Conservation (phyloP, 1,140 invertebrate genomes). For the Papilio xuthus region DNA sequence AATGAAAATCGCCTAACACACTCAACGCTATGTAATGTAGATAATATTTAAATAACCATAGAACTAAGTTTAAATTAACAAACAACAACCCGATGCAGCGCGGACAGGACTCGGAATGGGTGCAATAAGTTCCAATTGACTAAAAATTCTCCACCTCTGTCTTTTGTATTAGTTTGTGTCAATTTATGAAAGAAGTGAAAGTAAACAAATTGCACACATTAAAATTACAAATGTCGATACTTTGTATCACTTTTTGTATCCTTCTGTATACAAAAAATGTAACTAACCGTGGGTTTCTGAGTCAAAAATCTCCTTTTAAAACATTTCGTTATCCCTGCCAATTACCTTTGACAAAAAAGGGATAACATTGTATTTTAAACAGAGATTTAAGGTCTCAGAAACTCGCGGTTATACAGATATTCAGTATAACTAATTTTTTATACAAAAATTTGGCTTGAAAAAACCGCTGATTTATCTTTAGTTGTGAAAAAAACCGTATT, state of each 20-base stretch:
- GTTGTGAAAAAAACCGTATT: neutral
- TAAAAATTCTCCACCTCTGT: conserved; percentile 15
- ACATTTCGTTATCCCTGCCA: no score
- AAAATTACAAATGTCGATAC: neutral
- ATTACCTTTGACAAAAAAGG: no score
- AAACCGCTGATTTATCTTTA: neutral
- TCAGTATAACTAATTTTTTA: neutral
- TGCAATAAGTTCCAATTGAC: conserved; percentile 20
- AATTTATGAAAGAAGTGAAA: neutral
- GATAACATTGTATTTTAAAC: no score
- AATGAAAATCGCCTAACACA: conserved; percentile 64
- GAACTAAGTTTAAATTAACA: conserved; percentile 76
- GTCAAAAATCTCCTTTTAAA: no score
- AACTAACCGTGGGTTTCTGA: no score
- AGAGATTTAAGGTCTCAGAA: no score
- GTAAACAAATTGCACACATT: conserved; percentile 20
- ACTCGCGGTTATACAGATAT: neutral
- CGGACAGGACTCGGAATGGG: conserved; percentile 54
- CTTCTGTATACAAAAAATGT: neutral
- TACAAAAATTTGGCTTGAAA: no score
- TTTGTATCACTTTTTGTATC: neutral
- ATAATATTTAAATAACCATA: conserved; percentile 68
- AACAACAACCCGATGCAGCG: conserved; percentile 72
- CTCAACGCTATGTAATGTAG: conserved; percentile 68
- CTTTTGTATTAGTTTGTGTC: conserved; percentile 8